Conservation (phyloP, 30 jellyfish, hydroid and myxozoan genomes). For the Turritopsis rubra region DNA sequence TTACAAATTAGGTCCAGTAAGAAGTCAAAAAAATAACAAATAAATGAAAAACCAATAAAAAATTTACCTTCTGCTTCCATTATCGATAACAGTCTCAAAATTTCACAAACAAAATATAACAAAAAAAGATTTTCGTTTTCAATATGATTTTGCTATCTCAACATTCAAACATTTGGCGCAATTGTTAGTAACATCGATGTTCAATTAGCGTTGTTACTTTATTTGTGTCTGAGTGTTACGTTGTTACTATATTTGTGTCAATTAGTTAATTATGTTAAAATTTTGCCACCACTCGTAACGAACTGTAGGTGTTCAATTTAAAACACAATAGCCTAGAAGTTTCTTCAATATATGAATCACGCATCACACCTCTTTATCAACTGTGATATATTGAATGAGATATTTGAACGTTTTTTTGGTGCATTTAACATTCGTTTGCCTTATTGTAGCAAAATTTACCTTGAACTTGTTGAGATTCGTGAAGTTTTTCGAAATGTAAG, state of each 20-base stretch:
- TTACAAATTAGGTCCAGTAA: no score
- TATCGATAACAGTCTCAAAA: background rate
- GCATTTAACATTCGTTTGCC: background rate
- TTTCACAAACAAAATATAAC: background rate
- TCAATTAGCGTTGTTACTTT: background rate
- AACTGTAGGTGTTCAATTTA: background rate
- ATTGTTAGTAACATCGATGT: background rate
- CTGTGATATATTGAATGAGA: background rate
- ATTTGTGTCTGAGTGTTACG: no score
- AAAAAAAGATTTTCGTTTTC: background rate
- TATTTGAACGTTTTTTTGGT: background rate
- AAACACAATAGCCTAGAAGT: background rate
- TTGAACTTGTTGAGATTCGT: background rate
- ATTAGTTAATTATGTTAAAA: background rate
- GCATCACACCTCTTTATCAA: background rate
- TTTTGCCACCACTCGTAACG: background rate
- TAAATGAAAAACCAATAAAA: no score
- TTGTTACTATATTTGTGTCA: background rate
- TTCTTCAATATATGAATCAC: background rate
- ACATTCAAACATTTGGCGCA: background rate
- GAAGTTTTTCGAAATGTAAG: background rate
- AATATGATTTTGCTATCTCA: no score
- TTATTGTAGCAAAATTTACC: background rate
- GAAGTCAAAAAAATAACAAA: background rate
- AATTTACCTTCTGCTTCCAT: background rate